Evolutionary conservation across 2,797 vertebrate species (phyloP).

Genomic region (Tenualosa thibaudeaui): DNA sequence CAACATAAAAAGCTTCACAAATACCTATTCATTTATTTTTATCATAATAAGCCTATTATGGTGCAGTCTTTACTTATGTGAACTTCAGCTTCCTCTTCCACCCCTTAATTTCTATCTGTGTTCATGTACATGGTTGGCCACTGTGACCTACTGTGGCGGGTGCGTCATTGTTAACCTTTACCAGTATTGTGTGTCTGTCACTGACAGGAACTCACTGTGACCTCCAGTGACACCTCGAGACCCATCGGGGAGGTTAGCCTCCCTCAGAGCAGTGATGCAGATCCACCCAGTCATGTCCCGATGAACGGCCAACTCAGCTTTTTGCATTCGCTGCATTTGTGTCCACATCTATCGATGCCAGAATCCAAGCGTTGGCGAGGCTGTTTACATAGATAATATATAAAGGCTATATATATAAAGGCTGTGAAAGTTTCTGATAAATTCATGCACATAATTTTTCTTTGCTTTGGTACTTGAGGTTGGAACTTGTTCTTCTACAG

Average conservation of each 20-base stretch:
- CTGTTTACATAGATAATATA: too few species aligned
- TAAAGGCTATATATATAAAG: too few species aligned
- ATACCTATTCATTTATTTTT: not conserved
- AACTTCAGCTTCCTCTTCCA: not conserved
- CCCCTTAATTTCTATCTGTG: not conserved
- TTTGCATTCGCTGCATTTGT: not conserved
- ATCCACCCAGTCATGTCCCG: not conserved
- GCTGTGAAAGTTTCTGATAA: too few species aligned
- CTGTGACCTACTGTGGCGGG: constrained; percentile 5
- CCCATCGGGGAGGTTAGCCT: not conserved
- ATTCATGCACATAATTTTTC: too few species aligned
- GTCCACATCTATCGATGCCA: not conserved
- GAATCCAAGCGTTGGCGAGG: too few species aligned
- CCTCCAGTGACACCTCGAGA: not conserved
- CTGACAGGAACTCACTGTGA: constrained; percentile 29
- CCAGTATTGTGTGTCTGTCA: constrained; percentile 47
- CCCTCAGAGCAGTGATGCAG: not conserved
- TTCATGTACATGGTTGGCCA: not conserved
- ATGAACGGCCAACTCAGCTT: not conserved
- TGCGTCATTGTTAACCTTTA: constrained; percentile 52
- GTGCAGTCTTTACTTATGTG: not conserved
- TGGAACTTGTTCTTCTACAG: too few species aligned
- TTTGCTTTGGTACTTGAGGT: too few species aligned
- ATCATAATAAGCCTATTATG: too few species aligned
- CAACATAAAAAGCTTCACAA: not conserved